Base-by-base conservation (phyloP, 1,140 invertebrate genomes). In the Bactericera cockerelli region DNA sequence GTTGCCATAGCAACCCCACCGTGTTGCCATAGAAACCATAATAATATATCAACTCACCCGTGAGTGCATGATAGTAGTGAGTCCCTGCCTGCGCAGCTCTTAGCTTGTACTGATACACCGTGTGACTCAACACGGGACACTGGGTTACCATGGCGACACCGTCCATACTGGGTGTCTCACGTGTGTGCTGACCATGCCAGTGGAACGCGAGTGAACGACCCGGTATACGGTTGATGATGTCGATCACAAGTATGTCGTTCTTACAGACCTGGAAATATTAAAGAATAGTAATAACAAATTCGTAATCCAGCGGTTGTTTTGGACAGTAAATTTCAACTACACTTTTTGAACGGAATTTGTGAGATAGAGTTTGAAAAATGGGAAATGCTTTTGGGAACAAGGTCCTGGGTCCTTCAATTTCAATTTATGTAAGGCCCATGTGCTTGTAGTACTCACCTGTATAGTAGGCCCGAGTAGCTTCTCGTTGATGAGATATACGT, bases 141-240 rank as follows among this genome's bases (percentile, higher is more conserved):
- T 93, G 89, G 0, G 87, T 89, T 16, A 91, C 71, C 76, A 86
- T 80, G 0, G 87, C 81, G 0, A 86, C 83, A 8, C 90, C 89
- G 65, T 93, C 90, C 84, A 89, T 90, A 63, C 82, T 83, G 0
- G 85, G 87, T 0, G 84, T 83, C 63, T 84, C 84, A 10, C 72
- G 70, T 72, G 90, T 87, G 1, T 80, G 77, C 55, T 90, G 78
- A 1, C 89, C 89, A 58, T 88, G 79, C 87, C 88, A 93, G 68
- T 93, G 89, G 53, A 93, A 77, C 0, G 83, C 78, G 0, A 82
- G 74, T 0, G 79, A 77, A 64, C 87, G 81, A 1, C 83, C 81
- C 2, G 79, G 78, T 21, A 90, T 75, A 57, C 81, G 76, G 67
- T 93, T 92, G 0, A 83, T 77, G 1, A 93, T 81, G 70, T 91